Evolutionary conservation across 2,797 vertebrate species (phyloP).

Genomic region (Sebastes kiyomatsui): DNA sequence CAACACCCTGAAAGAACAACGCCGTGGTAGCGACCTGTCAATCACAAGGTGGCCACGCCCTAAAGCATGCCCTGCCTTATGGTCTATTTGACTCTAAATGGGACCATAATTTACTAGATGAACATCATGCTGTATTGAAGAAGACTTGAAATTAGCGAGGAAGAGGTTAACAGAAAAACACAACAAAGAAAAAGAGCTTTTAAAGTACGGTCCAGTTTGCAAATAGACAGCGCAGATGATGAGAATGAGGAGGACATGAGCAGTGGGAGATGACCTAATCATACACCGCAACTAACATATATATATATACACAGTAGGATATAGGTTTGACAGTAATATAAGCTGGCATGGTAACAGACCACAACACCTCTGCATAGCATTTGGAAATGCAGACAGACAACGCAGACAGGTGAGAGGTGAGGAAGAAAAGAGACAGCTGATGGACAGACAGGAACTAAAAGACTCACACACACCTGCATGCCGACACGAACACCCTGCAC

Average conservation of each 20-base stretch:
- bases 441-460: background rate
- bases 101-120: no score
- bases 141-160: no score
- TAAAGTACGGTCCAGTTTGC: background rate
- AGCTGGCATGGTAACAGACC: conserved; percentile 37
- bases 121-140: no score
- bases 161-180: background rate
- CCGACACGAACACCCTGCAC: background rate
- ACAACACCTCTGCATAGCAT: background rate
- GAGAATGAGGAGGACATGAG: background rate
- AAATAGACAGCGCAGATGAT: background rate
- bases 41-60: no score
- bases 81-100: no score
- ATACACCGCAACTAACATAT: background rate
- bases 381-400: background rate
- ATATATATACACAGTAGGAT: background rate
- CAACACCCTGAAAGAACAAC: no score
- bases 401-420: background rate
- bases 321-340: conserved; percentile 29
- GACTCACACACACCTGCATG: background rate
- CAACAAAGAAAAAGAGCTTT: background rate
- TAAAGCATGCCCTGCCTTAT: no score
- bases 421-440: background rate
- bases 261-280: background rate
- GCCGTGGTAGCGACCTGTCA: no score